Percentiles rank a stretch among this genome's conserved stretches.
phyloP scores from a whole-genome alignment of 1,140 invertebrate genomes.

The Stegodyphus dumicola region DNA sequence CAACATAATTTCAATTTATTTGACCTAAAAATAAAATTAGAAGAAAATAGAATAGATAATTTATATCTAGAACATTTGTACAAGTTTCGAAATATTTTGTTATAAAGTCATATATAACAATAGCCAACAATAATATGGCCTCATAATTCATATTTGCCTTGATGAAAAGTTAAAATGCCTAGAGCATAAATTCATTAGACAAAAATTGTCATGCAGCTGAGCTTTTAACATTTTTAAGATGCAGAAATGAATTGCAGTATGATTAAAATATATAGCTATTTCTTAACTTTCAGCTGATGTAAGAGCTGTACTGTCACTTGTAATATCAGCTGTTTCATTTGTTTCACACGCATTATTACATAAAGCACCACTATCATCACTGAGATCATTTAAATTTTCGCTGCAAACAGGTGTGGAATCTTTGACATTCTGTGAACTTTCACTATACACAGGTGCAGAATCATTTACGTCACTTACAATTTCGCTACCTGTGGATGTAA shows the following conservation, averaged over 20 bases:
- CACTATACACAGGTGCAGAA: background rate
- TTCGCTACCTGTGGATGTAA: background rate
- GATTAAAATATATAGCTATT: background rate
- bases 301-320: no score
- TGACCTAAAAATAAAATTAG: conserved; percentile 20
- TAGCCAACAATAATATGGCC: conserved; percentile 2
- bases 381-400: no score
- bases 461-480: background rate
- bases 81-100: conserved; percentile 12
- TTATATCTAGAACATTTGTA: conserved; percentile 44
- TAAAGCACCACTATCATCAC: no score
- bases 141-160: background rate
- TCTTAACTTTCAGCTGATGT: no score
- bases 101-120: background rate
- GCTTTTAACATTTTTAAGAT: background rate
- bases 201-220: background rate
- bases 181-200: background rate
- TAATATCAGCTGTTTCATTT: no score
- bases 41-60: conserved; percentile 34
- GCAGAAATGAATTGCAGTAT: background rate
- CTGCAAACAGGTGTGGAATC: background rate
- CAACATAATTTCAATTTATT: conserved; percentile 39
- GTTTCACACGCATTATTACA: no score
- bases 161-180: conserved; percentile 11
- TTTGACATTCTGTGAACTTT: conserved; percentile 13